Evolutionary conservation across 1,140 invertebrate species (phyloP).

Genomic region (Trissolcus basalis): DNA sequence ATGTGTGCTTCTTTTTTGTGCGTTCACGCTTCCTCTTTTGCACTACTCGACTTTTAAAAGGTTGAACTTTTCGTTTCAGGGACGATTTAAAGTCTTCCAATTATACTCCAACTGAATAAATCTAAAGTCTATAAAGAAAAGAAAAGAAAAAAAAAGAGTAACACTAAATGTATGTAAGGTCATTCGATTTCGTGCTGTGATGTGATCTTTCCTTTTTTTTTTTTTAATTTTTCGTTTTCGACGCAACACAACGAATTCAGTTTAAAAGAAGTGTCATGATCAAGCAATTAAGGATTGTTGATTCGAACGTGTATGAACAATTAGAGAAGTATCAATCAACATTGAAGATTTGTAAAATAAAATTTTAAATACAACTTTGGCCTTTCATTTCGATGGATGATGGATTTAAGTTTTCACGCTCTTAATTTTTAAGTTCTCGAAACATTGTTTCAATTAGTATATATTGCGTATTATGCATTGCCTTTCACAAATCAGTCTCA

Average conservation of each 20-base stretch:
- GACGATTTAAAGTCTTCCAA: constrained; percentile 60
- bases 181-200: constrained; percentile 52
- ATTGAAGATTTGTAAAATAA: constrained; percentile 56
- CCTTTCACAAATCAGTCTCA: constrained; percentile 28
- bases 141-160: too few species aligned
- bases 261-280: constrained; percentile 42
- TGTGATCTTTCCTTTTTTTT: constrained; percentile 48
- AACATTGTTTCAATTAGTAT: constrained; percentile 42
- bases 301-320: constrained; percentile 46
- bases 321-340: constrained; percentile 35
- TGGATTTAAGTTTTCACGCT: not conserved
- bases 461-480: constrained; percentile 56
- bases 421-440: constrained; percentile 33
- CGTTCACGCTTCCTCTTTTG: constrained; percentile 42
- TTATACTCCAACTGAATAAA: constrained; percentile 60
- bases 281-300: constrained; percentile 46
- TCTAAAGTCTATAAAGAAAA: constrained; percentile 50
- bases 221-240: constrained; percentile 36
- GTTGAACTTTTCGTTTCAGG: constrained; percentile 62
- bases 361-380: constrained; percentile 51
- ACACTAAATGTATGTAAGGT: constrained; percentile 51
- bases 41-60: constrained; percentile 53
- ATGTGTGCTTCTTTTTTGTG: constrained; percentile 51
- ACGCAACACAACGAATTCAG: constrained; percentile 49
- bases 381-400: constrained; percentile 43